These are phyloP conservation scores for Ceryle rudis DNA, from an alignment of 2,797 vertebrate genomes.

Conservation along the genomic window DNA sequence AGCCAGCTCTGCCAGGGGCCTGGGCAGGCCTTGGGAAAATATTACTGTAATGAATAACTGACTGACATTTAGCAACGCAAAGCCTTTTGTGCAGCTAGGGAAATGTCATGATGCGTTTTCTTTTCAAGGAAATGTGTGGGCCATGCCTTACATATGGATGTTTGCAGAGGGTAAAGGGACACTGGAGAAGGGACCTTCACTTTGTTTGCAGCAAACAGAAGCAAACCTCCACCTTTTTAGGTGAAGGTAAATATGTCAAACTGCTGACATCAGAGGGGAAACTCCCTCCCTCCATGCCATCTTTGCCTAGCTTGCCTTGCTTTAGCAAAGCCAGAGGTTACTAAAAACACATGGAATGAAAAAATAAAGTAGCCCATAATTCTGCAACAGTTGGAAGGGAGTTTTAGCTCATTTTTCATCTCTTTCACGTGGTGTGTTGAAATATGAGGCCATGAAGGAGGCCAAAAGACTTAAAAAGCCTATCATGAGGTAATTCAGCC, in stretches of 20 bases:
- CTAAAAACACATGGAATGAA: constrained; percentile 37
- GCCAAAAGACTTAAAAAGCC: constrained; percentile 50
- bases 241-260: not conserved
- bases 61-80: not conserved
- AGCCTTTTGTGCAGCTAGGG: not conserved
- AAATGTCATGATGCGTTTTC: not conserved
- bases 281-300: not conserved
- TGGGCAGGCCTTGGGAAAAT: not conserved
- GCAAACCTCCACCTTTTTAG: not conserved
- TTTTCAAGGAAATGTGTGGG: not conserved
- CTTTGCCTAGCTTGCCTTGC: not conserved
- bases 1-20: not conserved
- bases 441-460: constrained; percentile 69
- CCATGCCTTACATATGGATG: not conserved
- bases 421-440: constrained; percentile 61
- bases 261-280: constrained; percentile 20
- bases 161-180: not conserved
- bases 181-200: not conserved
- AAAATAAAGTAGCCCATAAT: constrained; percentile 40
- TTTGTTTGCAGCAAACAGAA: constrained; percentile 35
- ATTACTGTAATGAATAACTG: not conserved
- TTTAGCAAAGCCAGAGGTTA: constrained; percentile 22
- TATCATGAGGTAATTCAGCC: constrained; percentile 74
- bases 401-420: constrained; percentile 58
- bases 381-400: constrained; percentile 27